These are phyloP conservation scores for Argyrosomus japonicus DNA, from an alignment of 2,113 vertebrate species.

Conservation along the genomic window DNA sequence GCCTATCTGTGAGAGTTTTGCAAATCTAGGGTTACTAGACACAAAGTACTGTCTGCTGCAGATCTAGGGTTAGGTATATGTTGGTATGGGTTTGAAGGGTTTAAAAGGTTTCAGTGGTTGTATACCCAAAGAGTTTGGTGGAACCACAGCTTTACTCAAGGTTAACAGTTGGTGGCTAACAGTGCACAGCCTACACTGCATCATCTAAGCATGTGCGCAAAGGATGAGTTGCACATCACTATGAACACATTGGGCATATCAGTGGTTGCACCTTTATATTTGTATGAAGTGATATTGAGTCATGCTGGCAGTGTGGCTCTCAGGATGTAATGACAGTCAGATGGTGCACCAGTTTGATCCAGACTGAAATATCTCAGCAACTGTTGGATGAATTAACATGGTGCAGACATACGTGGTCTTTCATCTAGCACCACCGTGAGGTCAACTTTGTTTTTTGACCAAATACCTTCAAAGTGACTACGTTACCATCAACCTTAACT, in stretches of 20 bases:
- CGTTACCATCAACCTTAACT: too few relatives aligned
- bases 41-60: too few relatives aligned
- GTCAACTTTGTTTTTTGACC: too few relatives aligned
- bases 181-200: not conserved
- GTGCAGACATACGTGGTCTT: not conserved
- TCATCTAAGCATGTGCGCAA: not conserved
- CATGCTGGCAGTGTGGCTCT: not conserved
- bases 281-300: not conserved
- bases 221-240: not conserved
- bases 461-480: too few relatives aligned
- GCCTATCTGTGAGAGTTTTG: too few relatives aligned
- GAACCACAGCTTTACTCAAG: not conserved
- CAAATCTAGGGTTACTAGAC: too few relatives aligned
- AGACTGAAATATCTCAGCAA: not conserved
- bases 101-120: too few relatives aligned
- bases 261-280: not conserved
- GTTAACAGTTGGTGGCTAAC: not conserved
- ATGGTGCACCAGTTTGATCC: not conserved
- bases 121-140: not conserved
- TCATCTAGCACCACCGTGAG: not conserved
- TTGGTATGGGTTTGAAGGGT: not conserved
- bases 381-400: not conserved
- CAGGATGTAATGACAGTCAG: too few relatives aligned
- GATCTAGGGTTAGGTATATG: too few relatives aligned
- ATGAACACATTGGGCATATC: not conserved